These are phyloP conservation scores for Sarcophilus harrisii DNA, from an alignment of 2,797 vertebrate species.

Conservation along the genomic window DNA sequence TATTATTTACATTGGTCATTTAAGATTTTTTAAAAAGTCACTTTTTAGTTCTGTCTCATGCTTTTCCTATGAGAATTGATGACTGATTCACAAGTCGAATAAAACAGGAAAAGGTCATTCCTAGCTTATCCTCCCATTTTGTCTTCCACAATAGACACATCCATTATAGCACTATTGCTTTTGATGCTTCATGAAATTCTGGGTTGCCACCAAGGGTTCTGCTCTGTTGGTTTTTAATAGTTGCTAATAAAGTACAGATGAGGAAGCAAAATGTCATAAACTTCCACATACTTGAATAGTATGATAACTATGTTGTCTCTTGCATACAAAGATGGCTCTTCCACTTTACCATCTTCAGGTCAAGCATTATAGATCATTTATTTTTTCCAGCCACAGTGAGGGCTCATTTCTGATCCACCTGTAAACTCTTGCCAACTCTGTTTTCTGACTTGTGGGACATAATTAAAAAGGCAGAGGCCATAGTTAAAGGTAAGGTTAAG, in stretches of 20 bases:
- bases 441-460: not conserved
- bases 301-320: not conserved
- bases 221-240: constrained; percentile 17
- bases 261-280: not conserved
- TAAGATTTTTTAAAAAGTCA: not conserved
- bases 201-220: constrained; percentile 1
- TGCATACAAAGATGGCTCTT: not conserved
- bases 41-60: constrained; percentile 1
- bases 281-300: not conserved
- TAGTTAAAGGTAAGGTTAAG: constrained; percentile 14
- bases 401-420: not conserved
- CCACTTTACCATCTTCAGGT: not conserved
- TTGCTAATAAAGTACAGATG: not conserved
- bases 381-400: not conserved
- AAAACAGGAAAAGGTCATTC: constrained; percentile 51
- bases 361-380: not conserved
- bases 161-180: not conserved
- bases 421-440: not conserved
- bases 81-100: constrained; percentile 16
- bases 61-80: constrained; percentile 51
- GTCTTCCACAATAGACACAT: constrained; percentile 44
- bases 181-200: constrained; percentile 26
- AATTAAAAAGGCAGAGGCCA: not conserved
- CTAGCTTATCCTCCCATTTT: constrained; percentile 53
- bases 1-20: constrained; percentile 5